Evolutionary conservation across 2,888 invertebrate genomes (phyloP), one percentile per base, ranked within the genome.

Genomic region (Drosophila diplacantha): DNA sequence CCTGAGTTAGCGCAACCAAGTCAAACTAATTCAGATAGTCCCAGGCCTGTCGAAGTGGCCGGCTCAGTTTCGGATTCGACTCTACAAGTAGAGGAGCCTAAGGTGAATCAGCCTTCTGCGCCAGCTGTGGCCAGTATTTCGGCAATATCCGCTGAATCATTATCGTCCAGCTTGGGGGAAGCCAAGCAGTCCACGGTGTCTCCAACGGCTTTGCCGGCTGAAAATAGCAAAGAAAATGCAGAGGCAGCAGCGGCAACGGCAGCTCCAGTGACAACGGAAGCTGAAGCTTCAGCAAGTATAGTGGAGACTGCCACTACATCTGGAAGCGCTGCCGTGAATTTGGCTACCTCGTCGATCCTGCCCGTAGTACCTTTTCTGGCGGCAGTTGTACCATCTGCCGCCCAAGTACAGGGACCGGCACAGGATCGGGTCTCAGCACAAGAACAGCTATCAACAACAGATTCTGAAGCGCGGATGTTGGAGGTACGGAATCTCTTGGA

Each of bases 401-500:
- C 8, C 39, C 41, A 41, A 24, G 24, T 2, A 2, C 32, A 67
- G 20, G 44, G 34, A 18, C 14, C 37, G 9, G 11, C 52, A n/a
- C 39, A 9, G 5, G 29, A 34, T n/a, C 29, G 8, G 26, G 38
- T 4, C 3, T 14, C 18, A 14, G 8, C 20, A 1, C 6, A 32
- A 22, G 20, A n/a, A 12, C 22, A 22, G 22, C 3, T 46, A 9
- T 20, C 0, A 12, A 41, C 3, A 5, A 31, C 9, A 75, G 58
- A 8, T 14, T 53, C 50, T 0, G 73, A 71, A 5, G 38, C 47
- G 11, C 70, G 46, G 6, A 11, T 73, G 51, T 50, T 55, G 8
- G 83, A 81, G 8, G 73, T 75, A 4, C 74, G 80, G 5, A 74
- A 73, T 18, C 58, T 66, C 1, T 22, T 85, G 3, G 85, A 85